A percentile compares a stretch with the other conserved stretches of the same genome.
Conservation (phyloP, 2,888 invertebrate species). For the Ariolimax columbianus region DNA sequence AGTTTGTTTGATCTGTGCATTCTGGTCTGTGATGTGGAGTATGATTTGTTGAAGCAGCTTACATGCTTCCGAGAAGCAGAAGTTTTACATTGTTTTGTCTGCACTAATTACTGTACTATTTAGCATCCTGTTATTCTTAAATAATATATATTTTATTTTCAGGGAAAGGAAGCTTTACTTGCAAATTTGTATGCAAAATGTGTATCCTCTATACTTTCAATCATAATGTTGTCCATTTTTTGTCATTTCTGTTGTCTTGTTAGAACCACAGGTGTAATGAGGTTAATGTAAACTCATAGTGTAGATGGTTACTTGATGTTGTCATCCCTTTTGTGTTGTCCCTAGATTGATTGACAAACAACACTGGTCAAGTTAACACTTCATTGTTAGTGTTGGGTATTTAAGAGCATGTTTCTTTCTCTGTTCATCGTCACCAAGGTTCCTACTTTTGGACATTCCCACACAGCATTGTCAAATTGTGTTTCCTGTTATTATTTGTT, state of each 20-base stretch:
- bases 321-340: not conserved
- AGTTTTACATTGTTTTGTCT: not conserved
- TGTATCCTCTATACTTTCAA: not conserved
- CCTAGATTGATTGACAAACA: not conserved
- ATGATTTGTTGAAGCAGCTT: not conserved
- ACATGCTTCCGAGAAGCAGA: not conserved
- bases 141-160: not conserved
- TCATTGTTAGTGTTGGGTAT: not conserved
- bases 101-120: not conserved
- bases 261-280: not conserved
- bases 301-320: not conserved
- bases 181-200: not conserved
- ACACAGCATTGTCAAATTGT: constrained; percentile 32
- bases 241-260: constrained; percentile 6
- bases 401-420: not conserved
- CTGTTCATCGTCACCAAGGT: not conserved
- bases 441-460: constrained; percentile 29
- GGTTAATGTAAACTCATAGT: constrained; percentile 7
- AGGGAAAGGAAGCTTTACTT: constrained; percentile 4
- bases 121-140: not conserved
- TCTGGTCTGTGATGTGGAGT: not conserved
- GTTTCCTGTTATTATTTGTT: not conserved
- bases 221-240: not conserved
- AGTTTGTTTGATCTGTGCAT: not conserved
- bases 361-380: not conserved